Percentiles rank a stretch among this genome's conserved stretches.
Evolutionary conservation across 2,888 invertebrate species (phyloP).

Genomic region (Augiades crinisus): DNA sequence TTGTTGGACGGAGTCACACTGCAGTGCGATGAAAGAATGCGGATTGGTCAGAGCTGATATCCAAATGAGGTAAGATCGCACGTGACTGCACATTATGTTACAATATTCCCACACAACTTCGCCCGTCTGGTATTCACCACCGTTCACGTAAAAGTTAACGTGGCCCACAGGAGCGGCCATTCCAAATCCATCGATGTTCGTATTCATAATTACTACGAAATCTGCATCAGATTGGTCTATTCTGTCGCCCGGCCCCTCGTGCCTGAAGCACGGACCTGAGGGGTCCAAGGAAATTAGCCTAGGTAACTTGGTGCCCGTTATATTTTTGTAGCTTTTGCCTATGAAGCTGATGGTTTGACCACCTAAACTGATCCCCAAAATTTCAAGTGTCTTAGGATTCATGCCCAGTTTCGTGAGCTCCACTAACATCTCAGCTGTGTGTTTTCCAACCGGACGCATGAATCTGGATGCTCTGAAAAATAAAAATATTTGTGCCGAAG

Average conservation of each 20-base stretch:
- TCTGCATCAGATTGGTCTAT: conserved; percentile 37
- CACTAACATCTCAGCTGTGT: conserved; percentile 34
- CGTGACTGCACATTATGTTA: conserved; percentile 36
- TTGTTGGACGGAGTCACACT: conserved; percentile 40
- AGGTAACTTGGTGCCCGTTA: conserved; percentile 35
- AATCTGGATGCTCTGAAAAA: conserved; percentile 24
- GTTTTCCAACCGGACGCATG: conserved; percentile 33
- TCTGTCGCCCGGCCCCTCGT: conserved; percentile 32
- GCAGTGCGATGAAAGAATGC: conserved; percentile 36
- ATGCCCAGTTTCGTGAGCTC: conserved; percentile 33
- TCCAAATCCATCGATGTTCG: conserved; percentile 38
- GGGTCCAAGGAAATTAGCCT: conserved; percentile 37
- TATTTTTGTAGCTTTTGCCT: conserved; percentile 35
- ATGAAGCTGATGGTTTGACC: conserved; percentile 38
- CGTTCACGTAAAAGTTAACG: conserved; percentile 41
- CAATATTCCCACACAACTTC: conserved; percentile 33
- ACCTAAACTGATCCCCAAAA: conserved; percentile 38
- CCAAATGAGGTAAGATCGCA: conserved; percentile 34
- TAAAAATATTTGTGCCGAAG: neutral
- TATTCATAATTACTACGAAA: conserved; percentile 33
- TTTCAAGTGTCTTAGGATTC: conserved; percentile 33
- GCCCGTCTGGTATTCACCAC: conserved; percentile 39
- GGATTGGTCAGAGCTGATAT: conserved; percentile 35
- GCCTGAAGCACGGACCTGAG: conserved; percentile 39
- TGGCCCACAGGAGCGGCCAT: conserved; percentile 37